phyloP scores from a whole-genome alignment of 1,140 invertebrate species.

The Drosophila ananassae region DNA sequence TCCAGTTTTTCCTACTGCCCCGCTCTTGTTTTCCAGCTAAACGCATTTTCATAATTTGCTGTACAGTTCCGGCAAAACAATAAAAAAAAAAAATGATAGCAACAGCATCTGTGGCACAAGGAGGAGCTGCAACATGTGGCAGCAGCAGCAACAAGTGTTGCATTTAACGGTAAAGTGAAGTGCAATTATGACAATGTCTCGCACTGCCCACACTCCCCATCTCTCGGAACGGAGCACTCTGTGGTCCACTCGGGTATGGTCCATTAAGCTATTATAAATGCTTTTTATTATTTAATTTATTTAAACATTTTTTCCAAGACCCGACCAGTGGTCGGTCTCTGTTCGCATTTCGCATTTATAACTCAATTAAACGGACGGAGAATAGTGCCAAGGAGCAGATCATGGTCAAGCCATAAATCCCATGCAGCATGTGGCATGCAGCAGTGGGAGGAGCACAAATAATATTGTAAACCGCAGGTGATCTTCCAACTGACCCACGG shows the following conservation, averaged over 20 bases:
- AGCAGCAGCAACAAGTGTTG: constrained; percentile 57
- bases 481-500: constrained; percentile 22
- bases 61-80: constrained; percentile 71
- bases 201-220: constrained; percentile 40
- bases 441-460: constrained; percentile 18
- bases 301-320: constrained; percentile 35
- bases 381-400: constrained; percentile 25
- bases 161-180: constrained; percentile 73
- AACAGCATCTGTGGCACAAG: constrained; percentile 11
- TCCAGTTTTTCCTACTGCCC: constrained; percentile 67
- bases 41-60: constrained; percentile 78
- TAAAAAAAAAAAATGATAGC: background rate
- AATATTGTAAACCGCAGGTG: constrained; percentile 37
- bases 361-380: constrained; percentile 64
- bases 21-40: constrained; percentile 56
- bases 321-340: background rate
- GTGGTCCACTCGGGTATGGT: constrained; percentile 8
- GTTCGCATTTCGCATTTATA: constrained; percentile 57
- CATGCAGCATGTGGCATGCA: background rate
- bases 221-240: constrained; percentile 3
- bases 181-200: constrained; percentile 58
- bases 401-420: constrained; percentile 36
- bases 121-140: background rate
- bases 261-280: constrained; percentile 72
- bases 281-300: constrained; percentile 79